Evolutionary conservation across 2,888 invertebrate genomes (phyloP).

Genomic region (Melieria crassipennis): DNA sequence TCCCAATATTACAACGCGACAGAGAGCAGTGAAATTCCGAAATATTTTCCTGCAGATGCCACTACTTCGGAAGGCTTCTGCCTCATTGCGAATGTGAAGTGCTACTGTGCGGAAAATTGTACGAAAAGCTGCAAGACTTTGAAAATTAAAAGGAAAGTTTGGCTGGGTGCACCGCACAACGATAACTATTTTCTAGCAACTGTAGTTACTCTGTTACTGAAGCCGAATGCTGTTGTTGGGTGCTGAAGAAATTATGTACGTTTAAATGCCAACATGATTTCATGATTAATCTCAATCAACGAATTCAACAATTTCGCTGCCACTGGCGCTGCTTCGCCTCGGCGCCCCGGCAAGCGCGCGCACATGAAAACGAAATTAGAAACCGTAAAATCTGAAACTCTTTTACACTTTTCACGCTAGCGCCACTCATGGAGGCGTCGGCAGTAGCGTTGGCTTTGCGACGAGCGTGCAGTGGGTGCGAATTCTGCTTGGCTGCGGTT

Average conservation of each 20-base stretch:
- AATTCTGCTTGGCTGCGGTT: too few relatives aligned
- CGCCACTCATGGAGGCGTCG: too few relatives aligned
- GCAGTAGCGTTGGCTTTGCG: too few relatives aligned
- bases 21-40: too few relatives aligned
- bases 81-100: constrained; percentile 58
- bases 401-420: too few relatives aligned
- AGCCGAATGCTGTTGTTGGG: too few relatives aligned
- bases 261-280: constrained; percentile 51
- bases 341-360: background rate
- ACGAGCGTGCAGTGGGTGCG: too few relatives aligned
- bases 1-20: constrained; percentile 22
- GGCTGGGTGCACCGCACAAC: background rate
- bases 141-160: constrained; percentile 27
- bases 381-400: constrained; percentile 35
- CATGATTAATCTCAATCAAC: constrained; percentile 45
- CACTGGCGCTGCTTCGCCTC: background rate
- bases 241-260: constrained; percentile 21
- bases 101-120: constrained; percentile 40
- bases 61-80: constrained; percentile 56
- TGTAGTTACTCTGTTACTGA: too few relatives aligned
- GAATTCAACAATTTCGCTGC: constrained; percentile 20
- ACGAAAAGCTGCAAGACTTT: constrained; percentile 11
- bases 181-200: background rate
- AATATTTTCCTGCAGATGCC: constrained; percentile 40
- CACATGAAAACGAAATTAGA: constrained; percentile 31